Percentiles rank a stretch among this genome's conserved stretches.
Evolutionary conservation across 2,113 vertebrate genomes (phyloP).

Genomic region (Bubo blakistoni): DNA sequence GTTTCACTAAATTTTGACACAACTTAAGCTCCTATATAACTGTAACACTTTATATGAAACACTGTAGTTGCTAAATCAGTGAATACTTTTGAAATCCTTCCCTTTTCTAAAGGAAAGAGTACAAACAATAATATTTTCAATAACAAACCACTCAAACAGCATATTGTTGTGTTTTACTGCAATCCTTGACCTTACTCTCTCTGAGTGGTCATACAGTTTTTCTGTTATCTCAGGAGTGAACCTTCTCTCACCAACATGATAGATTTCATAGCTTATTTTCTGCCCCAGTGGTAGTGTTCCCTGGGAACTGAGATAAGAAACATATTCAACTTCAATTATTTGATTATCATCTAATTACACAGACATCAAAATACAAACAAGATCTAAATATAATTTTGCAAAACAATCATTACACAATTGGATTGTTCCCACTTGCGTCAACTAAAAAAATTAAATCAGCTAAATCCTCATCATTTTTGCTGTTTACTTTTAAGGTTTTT

Average conservation of each 20-base stretch:
- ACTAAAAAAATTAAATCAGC: not conserved
- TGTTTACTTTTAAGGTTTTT: not conserved
- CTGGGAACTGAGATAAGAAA: not conserved
- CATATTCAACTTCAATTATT: conserved; percentile 22
- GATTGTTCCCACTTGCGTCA: not conserved
- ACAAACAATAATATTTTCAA: not conserved
- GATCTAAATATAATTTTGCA: not conserved
- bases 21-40: not conserved
- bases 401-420: not conserved
- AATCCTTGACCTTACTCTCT: not conserved
- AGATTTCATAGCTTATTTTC: conserved; percentile 1
- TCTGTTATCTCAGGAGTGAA: not conserved
- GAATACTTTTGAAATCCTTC: not conserved
- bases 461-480: not conserved
- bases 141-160: not conserved
- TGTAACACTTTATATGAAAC: not conserved
- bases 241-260: not conserved
- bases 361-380: conserved; percentile 7
- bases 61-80: not conserved
- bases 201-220: not conserved
- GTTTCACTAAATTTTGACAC: not conserved
- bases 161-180: not conserved
- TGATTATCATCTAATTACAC: conserved; percentile 40
- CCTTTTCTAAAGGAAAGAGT: not conserved
- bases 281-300: not conserved